Evolutionary conservation across 2,888 invertebrate species (phyloP).

Genomic region (Scaptomyza parva): DNA sequence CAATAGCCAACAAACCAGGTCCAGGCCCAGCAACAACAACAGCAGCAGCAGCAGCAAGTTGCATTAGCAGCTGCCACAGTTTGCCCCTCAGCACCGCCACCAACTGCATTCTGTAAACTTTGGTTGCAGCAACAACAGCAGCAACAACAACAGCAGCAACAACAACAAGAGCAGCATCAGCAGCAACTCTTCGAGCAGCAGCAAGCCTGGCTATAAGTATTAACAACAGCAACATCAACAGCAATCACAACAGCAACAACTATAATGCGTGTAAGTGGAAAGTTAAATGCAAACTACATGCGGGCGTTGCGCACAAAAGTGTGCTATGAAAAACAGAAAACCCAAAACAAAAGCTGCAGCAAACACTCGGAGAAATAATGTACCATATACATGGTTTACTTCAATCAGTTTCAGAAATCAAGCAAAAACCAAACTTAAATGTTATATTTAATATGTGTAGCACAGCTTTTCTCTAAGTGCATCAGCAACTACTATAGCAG

Average conservation of each 20-base stretch:
- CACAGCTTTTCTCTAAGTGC: conserved; percentile 2
- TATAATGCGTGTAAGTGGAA: conserved; percentile 65
- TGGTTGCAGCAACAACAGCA: conserved; percentile 81
- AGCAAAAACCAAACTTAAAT: no score
- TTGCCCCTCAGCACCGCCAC: conserved; percentile 72
- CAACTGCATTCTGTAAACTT: conserved; percentile 81
- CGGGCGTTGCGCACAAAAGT: conserved; percentile 59
- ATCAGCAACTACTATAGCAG: conserved; percentile 17
- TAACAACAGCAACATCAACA: conserved; percentile 31
- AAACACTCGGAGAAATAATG: conserved; percentile 15
- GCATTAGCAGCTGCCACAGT: conserved; percentile 39
- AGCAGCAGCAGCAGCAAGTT: conserved; percentile 40
- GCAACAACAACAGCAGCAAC: conserved; percentile 54
- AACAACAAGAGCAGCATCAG: conserved; percentile 49
- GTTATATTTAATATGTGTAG: no score
- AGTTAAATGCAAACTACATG: conserved; percentile 75
- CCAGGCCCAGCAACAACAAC: conserved; percentile 48
- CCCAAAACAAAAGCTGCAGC: conserved; percentile 20
- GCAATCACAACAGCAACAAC: conserved; percentile 30
- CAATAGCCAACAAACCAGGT: conserved; percentile 70
- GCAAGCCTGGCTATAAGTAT: conserved; percentile 69
- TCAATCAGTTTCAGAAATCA: no score
- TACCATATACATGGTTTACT: no score
- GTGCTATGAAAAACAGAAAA: conserved; percentile 42
- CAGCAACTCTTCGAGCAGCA: conserved; percentile 56